These are phyloP conservation scores for Drosophila multiciliata DNA, from an alignment of 2,888 invertebrate species.

Conservation along the genomic window DNA sequence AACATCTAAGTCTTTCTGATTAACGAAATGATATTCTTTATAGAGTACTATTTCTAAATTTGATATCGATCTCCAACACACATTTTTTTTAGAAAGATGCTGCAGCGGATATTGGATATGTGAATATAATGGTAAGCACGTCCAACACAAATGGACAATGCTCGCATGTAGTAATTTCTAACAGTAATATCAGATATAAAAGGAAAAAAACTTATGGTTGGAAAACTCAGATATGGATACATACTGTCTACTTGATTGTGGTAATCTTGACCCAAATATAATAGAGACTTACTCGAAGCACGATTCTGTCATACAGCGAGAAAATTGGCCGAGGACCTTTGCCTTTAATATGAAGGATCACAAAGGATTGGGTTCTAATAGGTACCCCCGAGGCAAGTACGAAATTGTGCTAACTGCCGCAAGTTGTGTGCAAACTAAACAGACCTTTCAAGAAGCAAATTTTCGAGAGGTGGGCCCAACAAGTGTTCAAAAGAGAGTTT, in stretches of 20 bases:
- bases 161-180: background rate
- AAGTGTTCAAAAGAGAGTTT: fast-evolving
- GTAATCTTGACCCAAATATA: fast-evolving
- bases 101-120: fast-evolving
- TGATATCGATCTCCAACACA: no score
- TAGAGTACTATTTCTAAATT: no score
- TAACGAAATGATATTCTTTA: no score
- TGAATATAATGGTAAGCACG: fast-evolving
- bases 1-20: no score
- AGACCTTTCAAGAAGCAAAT: fast-evolving
- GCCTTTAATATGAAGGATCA: background rate
- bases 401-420: conserved; percentile 42
- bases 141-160: background rate
- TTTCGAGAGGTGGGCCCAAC: background rate
- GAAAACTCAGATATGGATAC: background rate
- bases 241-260: conserved; percentile 5
- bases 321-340: background rate
- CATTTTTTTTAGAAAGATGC: conserved; percentile 21
- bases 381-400: background rate
- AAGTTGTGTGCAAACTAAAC: conserved; percentile 32
- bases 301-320: fast-evolving
- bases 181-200: background rate
- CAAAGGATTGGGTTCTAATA: fast-evolving
- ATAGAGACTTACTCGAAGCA: fast-evolving
- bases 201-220: background rate